Base-by-base conservation (phyloP, 2,888 invertebrate species). In the Drosophila diplacantha region DNA sequence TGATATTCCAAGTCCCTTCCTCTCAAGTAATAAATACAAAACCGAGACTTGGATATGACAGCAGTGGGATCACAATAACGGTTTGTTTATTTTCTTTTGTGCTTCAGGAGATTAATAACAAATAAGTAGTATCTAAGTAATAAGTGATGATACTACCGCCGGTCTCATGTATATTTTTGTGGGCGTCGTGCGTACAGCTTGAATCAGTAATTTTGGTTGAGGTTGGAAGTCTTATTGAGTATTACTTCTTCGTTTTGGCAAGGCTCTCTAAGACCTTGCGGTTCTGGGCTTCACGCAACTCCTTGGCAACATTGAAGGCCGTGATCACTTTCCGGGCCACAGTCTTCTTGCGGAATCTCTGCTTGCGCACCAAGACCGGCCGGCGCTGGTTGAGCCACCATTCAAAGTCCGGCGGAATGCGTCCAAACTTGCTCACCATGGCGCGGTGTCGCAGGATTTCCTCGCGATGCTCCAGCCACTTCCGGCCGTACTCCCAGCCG, bases 401-500 rank as follows among this genome's bases (percentile, higher is more conserved):
- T 11, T 16, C 29, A 0, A 66, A 41, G 32, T 66, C 65, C 5
- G 65, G 29, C 4, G 35, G 46, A 9, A 66, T 47, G 20, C 37
- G 24, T 20, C 22, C 24, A 14, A 39, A 37, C 6, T 20, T 57
- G 35, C 16, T 31, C 9, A 52, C 4, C 39, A 43, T 22, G 22
- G 46, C 26, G 6, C 35, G 39, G 11, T 41, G 38, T 4, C 22
- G 16, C 12, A 14, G 4, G 24, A 66, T 31, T 5, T 39, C 38
- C 11, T 66, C 52, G 3, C 65, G 65, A 5, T 32, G 34, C 22
- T 41, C 35, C 16, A 66, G 38, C 65, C 65, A 66, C 26, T 66
- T 67, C 26, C 66, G 35, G 5, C 65, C 65, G 39, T 66, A 66
- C 22, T 66, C 65, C 65, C 67, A 66, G 9, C 65, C 67, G 5